phyloP scores from a whole-genome alignment of 2,113 vertebrate species.

The Clarias magur region DNA sequence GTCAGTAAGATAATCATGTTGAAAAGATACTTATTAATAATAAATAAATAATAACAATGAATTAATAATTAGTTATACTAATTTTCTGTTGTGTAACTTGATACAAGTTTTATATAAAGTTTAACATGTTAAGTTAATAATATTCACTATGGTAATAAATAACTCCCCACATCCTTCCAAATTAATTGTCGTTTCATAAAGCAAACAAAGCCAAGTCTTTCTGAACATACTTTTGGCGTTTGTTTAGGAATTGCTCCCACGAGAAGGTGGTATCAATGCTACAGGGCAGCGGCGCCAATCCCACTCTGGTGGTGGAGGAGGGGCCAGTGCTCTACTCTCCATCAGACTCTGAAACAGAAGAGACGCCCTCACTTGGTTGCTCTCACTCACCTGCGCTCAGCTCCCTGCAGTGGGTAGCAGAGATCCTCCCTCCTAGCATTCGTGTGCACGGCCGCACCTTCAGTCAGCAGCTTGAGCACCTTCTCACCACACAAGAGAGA shows the following conservation, averaged over 20 bases:
- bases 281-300: slow-evolving; percentile 95
- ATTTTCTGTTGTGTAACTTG: neutral
- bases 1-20: neutral
- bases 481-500: slow-evolving; percentile 90
- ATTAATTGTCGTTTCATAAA: neutral
- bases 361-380: slow-evolving; percentile 67
- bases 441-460: slow-evolving; percentile 94
- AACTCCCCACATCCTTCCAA: neutral
- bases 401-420: slow-evolving; percentile 96
- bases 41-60: too few relatives aligned
- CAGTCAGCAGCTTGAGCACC: slow-evolving; percentile 94
- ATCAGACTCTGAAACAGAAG: slow-evolving; percentile 81
- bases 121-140: neutral
- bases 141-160: neutral
- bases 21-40: neutral
- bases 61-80: neutral
- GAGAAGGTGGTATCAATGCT: slow-evolving; percentile 99
- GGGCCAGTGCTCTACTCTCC: slow-evolving; percentile 80
- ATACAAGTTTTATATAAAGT: neutral
- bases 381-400: slow-evolving; percentile 85
- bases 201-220: neutral
- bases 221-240: neutral
- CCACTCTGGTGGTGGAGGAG: slow-evolving; percentile 93
- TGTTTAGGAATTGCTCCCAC: slow-evolving; percentile 90
- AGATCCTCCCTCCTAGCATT: slow-evolving; percentile 95